phyloP scores from a whole-genome alignment of 2,888 invertebrate species.

The Hybos culiciformis region DNA sequence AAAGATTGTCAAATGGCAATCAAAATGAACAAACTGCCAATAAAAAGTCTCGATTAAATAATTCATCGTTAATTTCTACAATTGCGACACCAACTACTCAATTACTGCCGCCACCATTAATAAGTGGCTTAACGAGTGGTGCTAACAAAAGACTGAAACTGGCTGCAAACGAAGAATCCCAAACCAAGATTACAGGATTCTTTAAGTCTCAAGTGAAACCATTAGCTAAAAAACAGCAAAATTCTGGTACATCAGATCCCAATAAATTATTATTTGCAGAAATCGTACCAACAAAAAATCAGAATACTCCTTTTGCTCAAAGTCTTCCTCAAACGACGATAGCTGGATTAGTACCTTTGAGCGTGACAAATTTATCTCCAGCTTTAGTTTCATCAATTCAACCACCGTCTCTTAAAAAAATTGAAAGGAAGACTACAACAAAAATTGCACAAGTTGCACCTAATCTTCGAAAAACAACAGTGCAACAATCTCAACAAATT shows the following conservation, averaged over 20 bases:
- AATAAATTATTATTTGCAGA: background rate
- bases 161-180: constrained; percentile 36
- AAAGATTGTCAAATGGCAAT: constrained; percentile 3
- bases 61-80: constrained; percentile 17
- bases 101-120: constrained; percentile 2
- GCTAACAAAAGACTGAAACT: constrained; percentile 31
- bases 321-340: too few relatives aligned
- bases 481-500: constrained; percentile 16
- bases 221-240: constrained; percentile 34
- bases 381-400: constrained; percentile 10
- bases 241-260: constrained; percentile 36
- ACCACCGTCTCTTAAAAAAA: constrained; percentile 33
- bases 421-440: constrained; percentile 34
- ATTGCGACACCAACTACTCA: constrained; percentile 13
- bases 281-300: background rate
- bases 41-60: constrained; percentile 14
- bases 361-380: constrained; percentile 18
- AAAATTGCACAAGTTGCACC: constrained; percentile 36
- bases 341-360: constrained; percentile 22
- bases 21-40: constrained; percentile 2
- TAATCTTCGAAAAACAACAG: constrained; percentile 31
- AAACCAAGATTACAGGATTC: constrained; percentile 73
- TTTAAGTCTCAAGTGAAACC: constrained; percentile 75
- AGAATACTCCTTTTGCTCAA: too few relatives aligned
- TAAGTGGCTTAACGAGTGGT: constrained; percentile 4